Base-by-base conservation (phyloP, 2,888 invertebrate genomes). In the Saturnia pavonia region DNA sequence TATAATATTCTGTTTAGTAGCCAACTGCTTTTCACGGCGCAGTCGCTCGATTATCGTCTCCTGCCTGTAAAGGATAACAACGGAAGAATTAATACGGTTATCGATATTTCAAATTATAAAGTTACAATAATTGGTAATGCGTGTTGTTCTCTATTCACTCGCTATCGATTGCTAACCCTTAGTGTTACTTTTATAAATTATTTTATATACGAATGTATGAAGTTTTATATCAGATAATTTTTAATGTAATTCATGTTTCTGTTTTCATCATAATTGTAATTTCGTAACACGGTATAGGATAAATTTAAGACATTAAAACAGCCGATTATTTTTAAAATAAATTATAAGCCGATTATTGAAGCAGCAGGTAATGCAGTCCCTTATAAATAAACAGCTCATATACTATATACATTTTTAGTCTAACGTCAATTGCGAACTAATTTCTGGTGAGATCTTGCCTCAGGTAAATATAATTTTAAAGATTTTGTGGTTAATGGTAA, bases 21-120 rank as follows among this genome's bases (percentile, higher is more conserved):
- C 83, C 70, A 91, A 75, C 70, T 94, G 92, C 69, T 94, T 94
- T 70, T 94, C 94, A 12, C 91, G 87, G 8, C 94, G 88, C 48
- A 94, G 78, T 25, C 94, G 88, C 22, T 94, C 94, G 75, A 94
- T 85, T 0, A 92, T 75, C 1, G 93, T 88, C 73, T 94, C 94
- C 79, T 94, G 91, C 94, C 94, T 94, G 71, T 54, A 76, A 16
- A 9, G 54, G n/a, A n/a, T 54, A 54, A 22, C 22, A 54, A 54
- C 19, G 19, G 7, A 34, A 19, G 19, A 42, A 45, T 45, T 16
- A 45, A 45, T 45, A 2, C 19, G 19, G 19, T 48, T n/a, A 48
- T 48, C 19, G 48, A n/a, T n/a, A 48, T n/a, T 16, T 16, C 6
- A 48, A 48, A 48, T 48, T 48, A 7, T 48, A 45, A 45, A 16